Base-by-base conservation (phyloP, 2,888 invertebrate species). In the Cerastoderma edule region DNA sequence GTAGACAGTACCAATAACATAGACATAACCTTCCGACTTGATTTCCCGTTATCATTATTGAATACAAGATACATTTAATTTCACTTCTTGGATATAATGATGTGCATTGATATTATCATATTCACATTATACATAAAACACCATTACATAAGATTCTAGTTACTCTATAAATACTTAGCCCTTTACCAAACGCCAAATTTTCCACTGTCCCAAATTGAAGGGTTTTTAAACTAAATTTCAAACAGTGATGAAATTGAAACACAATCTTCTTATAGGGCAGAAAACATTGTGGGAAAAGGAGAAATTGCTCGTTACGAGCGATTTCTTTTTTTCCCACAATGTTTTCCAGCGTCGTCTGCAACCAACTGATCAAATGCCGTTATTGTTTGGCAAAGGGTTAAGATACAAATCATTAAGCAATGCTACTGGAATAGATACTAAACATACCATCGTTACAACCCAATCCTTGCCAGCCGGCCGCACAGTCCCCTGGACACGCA, bases 401-500 rank as follows among this genome's bases (percentile, higher is more conserved):
- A 39, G 16, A 39, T 39, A 39, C 39, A 10, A 10, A 8, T 8
- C 16, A 10, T 19, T 64, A 33, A 22, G 6, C 39, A 24, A 35
- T 22, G 28, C 13, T 16, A 13, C 5, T 32, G 2, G 19, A 50
- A 2, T 44, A 73, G 83, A 73, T 67, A 80, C 79, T 54, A 53
- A 46, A 73, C 83, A 73, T 67, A 80, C 79, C 56, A 53, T 54
- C 35, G 24, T 48, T 39, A 56, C 79, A 80, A 24, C 82, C 80
- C 10, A 83, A 85, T 44, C 94, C 93, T 19, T 85, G 86, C 84
- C 86, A 94, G 0, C 94, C 94, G 2, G 92, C 87, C 2, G 69
- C 54, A 80, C 87, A 88, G 5, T 85, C 85, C 19, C 66, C 68
- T 8, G 67, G 69, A 79, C 88, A 88, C 10, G 57, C 54, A 24